Percentiles rank a stretch among this genome's conserved stretches.
These are phyloP conservation scores for Leptestheria dahalacensis DNA, from an alignment of 1,140 invertebrate genomes.

Conservation along the genomic window DNA sequence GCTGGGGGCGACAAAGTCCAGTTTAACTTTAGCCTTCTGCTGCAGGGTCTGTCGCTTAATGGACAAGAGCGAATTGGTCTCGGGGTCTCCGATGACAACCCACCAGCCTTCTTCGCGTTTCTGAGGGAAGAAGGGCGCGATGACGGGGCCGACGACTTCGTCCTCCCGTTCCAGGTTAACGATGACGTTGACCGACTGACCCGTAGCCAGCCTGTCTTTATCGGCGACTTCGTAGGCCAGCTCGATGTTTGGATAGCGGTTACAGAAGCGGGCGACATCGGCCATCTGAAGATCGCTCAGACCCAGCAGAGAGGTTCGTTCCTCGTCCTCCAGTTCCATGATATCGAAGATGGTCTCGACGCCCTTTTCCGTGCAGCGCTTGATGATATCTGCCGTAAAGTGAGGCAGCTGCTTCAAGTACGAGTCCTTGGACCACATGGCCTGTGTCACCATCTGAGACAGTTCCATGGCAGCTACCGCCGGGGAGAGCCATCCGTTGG, in stretches of 20 bases:
- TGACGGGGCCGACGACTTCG: conserved; percentile 88
- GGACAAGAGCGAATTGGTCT: conserved; percentile 81
- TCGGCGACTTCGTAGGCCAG: conserved; percentile 81
- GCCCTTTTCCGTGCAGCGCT: conserved; percentile 69
- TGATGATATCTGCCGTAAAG: conserved; percentile 78
- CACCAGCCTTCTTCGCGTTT: conserved; percentile 99
- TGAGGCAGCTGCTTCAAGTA: conserved; percentile 95
- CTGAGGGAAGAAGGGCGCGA: conserved; percentile 95
- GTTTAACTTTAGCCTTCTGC: conserved; percentile 81
- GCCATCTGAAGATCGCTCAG: conserved; percentile 77
- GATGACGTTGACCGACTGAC: conserved; percentile 67
- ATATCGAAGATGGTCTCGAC: conserved; percentile 97
- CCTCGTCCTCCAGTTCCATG: conserved; percentile 94
- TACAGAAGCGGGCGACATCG: conserved; percentile 95
- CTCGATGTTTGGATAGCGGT: conserved; percentile 97
- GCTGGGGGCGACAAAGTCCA: conserved; percentile 86
- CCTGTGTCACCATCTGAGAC: conserved; percentile 98
- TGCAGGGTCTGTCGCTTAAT: conserved; percentile 91
- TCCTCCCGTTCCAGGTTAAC: conserved; percentile 92
- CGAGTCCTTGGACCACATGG: conserved; percentile 98
- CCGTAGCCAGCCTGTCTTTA: conserved; percentile 60
- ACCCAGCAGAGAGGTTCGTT: conserved; percentile 68
- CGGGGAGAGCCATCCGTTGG: conserved; percentile 93
- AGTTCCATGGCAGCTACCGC: conserved; percentile 98
- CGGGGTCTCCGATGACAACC: conserved; percentile 96